Conservation (phyloP, 2,797 vertebrate species). For the Pempheris klunzingeri region DNA sequence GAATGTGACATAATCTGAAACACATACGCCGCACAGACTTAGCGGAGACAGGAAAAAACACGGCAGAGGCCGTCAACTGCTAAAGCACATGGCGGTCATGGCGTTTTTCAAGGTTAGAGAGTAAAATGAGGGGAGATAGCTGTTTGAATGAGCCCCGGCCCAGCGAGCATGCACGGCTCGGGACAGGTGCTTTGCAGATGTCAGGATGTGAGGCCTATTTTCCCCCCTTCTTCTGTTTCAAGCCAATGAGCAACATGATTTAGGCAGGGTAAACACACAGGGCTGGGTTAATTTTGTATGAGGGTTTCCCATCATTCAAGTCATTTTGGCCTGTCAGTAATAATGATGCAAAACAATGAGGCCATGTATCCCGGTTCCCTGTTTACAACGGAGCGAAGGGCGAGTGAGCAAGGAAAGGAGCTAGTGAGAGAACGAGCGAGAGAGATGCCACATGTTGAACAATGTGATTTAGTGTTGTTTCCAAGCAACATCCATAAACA, state of each 20-base stretch:
- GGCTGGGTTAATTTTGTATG: slow-evolving; percentile 73
- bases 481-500: slow-evolving; percentile 78
- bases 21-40: background rate
- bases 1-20: slow-evolving; percentile 4
- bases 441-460: slow-evolving; percentile 75
- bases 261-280: slow-evolving; percentile 77
- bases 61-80: slow-evolving; percentile 25
- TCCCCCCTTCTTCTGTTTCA: slow-evolving; percentile 57
- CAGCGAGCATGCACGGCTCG: slow-evolving; percentile 46
- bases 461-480: slow-evolving; percentile 76
- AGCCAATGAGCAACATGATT: slow-evolving; percentile 74
- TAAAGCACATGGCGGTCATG: slow-evolving; percentile 21
- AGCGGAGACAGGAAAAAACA: slow-evolving; percentile 33
- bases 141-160: slow-evolving; percentile 52
- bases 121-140: slow-evolving; percentile 53
- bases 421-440: slow-evolving; percentile 21
- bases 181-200: slow-evolving; percentile 86
- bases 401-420: slow-evolving; percentile 28
- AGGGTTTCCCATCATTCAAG: slow-evolving; percentile 80
- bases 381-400: slow-evolving; percentile 65
- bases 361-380: slow-evolving; percentile 65
- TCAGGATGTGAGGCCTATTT: slow-evolving; percentile 74
- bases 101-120: slow-evolving; percentile 35
- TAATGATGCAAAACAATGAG: slow-evolving; percentile 82
- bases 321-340: slow-evolving; percentile 78